Percentiles rank a stretch among this genome's conserved stretches.
Conservation (phyloP, 2,888 invertebrate species). For the Xylota segnis region DNA sequence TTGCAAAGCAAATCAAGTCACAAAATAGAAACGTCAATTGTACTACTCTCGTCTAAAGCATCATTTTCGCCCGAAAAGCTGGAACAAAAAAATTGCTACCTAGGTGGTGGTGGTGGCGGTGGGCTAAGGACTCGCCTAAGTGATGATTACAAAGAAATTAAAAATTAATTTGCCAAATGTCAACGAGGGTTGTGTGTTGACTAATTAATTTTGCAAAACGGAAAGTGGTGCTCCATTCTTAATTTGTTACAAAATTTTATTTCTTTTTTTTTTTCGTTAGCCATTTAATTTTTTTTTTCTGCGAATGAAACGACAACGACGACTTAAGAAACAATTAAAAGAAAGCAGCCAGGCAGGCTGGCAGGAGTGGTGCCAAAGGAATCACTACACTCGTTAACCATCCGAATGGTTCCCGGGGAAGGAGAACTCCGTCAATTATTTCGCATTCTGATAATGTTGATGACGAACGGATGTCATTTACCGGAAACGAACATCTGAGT, state of each 20-base stretch:
- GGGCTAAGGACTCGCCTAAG: slow-evolving; percentile 12
- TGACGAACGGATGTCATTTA: slow-evolving; percentile 66
- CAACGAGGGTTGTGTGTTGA: slow-evolving; percentile 12
- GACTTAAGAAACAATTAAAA: slow-evolving; percentile 49
- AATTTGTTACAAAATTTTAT: slow-evolving; percentile 27
- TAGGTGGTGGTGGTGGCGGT: background rate
- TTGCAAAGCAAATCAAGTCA: slow-evolving; percentile 1
- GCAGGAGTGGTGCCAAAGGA: background rate
- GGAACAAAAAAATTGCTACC: background rate
- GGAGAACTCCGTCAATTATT: slow-evolving; percentile 51
- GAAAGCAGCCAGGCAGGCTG: background rate
- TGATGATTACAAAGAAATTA: slow-evolving; percentile 38
- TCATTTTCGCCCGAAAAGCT: background rate
- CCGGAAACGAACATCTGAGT: slow-evolving; percentile 53
- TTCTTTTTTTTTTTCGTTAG: background rate
- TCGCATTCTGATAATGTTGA: slow-evolving; percentile 51
- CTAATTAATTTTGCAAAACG: slow-evolving; percentile 49
- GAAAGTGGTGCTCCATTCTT: slow-evolving; percentile 25
- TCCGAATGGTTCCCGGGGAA: background rate
- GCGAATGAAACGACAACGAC: background rate
- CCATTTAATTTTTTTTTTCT: slow-evolving; percentile 26
- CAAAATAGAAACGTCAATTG: background rate
- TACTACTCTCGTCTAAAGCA: background rate
- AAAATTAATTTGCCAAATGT: slow-evolving; percentile 51
- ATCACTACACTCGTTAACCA: background rate